Base-by-base conservation (phyloP, 1,140 invertebrate species). In the Drosophila triauraria region DNA sequence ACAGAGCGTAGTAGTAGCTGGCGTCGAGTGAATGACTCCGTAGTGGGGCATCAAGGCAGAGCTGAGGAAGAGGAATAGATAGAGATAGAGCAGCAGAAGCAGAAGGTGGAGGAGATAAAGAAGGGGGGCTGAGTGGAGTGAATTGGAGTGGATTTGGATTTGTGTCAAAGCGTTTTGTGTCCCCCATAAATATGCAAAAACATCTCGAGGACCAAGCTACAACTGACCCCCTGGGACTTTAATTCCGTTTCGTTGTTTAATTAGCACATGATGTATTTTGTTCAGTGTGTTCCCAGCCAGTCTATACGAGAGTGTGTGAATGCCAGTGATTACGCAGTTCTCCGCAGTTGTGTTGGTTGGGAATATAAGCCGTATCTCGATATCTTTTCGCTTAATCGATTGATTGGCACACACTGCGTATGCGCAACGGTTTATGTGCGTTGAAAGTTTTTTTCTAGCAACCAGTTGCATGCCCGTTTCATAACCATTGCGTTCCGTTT, bases 321-420 rank as follows among this genome's bases (percentile, higher is more conserved):
- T 80, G 79, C 59, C 64, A 72, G 63, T 80, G 83, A 86, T 86
- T 86, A 79, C 79, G 79, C 78, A 77, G 79, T 53, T 59, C 15
- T 32, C n/a, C 27, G 32, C 32, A 10, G 7, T 32, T 8, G 30
- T 32, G 9, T 10, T 35, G 32, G 9, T 35, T 35, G 32, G 32
- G 32, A 63, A 27, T 50, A 20, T 30, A 17, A 38, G 25, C 8
- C n/a, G 46, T 23, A 27, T 27, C 12, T 64, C 32, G n/a, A 47
- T 48, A 25, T 68, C 42, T n/a, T n/a, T 35, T 47, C 9, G 12
- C 44, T 25, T 25, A 12, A 32, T 35, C 30, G 23, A 35, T 23
- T 43, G 68, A 69, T 68, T 56, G 71, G 58, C 43, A 15, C 50
- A 78, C 63, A 82, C 42, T 82, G 83, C 82, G 82, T 82, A 86